Evolutionary conservation across 1,140 invertebrate genomes (phyloP).

Genomic region (Arctopsyche grandis): DNA sequence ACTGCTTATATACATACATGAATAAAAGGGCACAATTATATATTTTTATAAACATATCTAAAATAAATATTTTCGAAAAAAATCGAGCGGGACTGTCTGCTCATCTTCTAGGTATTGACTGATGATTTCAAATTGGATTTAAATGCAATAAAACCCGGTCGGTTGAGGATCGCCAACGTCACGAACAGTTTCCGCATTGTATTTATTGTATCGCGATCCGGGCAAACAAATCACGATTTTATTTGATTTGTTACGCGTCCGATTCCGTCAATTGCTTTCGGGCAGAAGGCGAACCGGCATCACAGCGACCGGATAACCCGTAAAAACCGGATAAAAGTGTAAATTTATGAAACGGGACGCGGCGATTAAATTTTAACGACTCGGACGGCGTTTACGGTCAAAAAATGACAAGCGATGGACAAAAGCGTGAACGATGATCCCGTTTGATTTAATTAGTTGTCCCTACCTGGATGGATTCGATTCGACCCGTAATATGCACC

Average conservation of each 20-base stretch:
- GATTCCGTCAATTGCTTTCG: slow-evolving; percentile 37
- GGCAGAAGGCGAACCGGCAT: background rate
- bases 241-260: slow-evolving; percentile 43
- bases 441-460: background rate
- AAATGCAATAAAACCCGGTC: background rate
- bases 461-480: too few species aligned
- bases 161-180: background rate
- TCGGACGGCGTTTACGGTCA: background rate
- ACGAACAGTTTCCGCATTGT: background rate
- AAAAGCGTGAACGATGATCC: slow-evolving; percentile 16
- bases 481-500: too few species aligned
- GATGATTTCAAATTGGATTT: background rate
- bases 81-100: too few species aligned
- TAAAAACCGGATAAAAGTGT: slow-evolving; percentile 42
- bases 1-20: too few species aligned
- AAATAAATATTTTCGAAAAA: too few species aligned
- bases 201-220: slow-evolving; percentile 21
- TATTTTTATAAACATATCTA: too few species aligned
- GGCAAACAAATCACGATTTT: slow-evolving; percentile 46
- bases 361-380: slow-evolving; percentile 46
- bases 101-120: too few species aligned
- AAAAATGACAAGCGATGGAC: background rate
- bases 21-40: too few species aligned
- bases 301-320: slow-evolving; percentile 13
- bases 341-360: slow-evolving; percentile 44